phyloP scores from a whole-genome alignment of 2,888 invertebrate species.

The Cinara cedri region DNA sequence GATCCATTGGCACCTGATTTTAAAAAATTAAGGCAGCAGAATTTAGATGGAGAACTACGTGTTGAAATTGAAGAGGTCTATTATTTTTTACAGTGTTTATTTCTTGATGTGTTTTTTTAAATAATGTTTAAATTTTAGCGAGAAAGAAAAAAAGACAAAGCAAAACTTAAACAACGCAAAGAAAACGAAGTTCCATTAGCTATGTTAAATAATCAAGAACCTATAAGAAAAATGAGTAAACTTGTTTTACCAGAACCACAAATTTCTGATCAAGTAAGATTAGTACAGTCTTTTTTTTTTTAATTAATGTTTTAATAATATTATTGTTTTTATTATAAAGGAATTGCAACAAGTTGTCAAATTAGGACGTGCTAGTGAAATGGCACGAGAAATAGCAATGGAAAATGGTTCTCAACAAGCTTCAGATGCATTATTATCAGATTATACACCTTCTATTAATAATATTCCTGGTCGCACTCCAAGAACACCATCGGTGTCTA shows the following conservation, averaged over 20 bases:
- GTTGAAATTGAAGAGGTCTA: constrained; percentile 87
- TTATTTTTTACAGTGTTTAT: constrained; percentile 43
- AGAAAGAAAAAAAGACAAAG: constrained; percentile 93
- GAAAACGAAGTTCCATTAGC: constrained; percentile 94
- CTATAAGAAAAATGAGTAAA: constrained; percentile 90
- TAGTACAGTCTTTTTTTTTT: not conserved
- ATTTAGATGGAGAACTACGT: constrained; percentile 88
- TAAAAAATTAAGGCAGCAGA: constrained; percentile 85
- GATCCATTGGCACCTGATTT: constrained; percentile 92
- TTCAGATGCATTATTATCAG: constrained; percentile 86
- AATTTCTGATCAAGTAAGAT: constrained; percentile 75
- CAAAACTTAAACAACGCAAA: constrained; percentile 91
- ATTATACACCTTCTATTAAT: constrained; percentile 82
- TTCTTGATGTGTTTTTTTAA: constrained; percentile 15
- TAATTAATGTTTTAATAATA: constrained; percentile 60
- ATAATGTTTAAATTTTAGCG: constrained; percentile 66
- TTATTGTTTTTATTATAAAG: constrained; percentile 62
- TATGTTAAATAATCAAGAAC: constrained; percentile 86
- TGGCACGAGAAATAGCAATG: constrained; percentile 84
- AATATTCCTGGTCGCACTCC: constrained; percentile 70
- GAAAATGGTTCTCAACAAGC: constrained; percentile 75
- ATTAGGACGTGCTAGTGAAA: constrained; percentile 87
- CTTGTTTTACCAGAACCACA: constrained; percentile 95
- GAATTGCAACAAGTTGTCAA: constrained; percentile 91
- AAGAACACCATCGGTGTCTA: constrained; percentile 83